Evolutionary conservation across 2,797 vertebrate genomes (phyloP).

Genomic region (Protonibea diacanthus): DNA sequence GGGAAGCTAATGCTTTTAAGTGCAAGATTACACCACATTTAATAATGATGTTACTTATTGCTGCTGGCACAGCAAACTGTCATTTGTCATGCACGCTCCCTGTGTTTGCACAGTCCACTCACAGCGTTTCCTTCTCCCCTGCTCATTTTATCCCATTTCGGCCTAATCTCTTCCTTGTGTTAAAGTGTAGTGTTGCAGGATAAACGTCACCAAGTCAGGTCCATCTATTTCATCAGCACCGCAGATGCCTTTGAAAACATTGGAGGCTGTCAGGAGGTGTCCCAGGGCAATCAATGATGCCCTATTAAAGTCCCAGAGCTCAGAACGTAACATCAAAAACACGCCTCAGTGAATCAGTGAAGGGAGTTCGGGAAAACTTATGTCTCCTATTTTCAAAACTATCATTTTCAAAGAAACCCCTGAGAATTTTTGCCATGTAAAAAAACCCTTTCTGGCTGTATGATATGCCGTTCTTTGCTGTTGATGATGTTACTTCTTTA

Average conservation of each 20-base stretch:
- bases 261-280: constrained; percentile 57
- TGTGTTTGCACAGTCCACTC: constrained; percentile 60
- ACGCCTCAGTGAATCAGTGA: constrained; percentile 43
- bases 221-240: constrained; percentile 70
- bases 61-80: constrained; percentile 76
- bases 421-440: constrained; percentile 3
- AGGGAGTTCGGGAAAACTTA: constrained; percentile 28
- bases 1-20: constrained; percentile 81
- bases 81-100: constrained; percentile 74
- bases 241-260: constrained; percentile 67
- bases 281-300: constrained; percentile 62
- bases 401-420: constrained; percentile 43
- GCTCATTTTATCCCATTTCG: constrained; percentile 61
- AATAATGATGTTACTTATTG: constrained; percentile 83
- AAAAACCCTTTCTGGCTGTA: constrained; percentile 2
- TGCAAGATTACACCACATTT: constrained; percentile 83
- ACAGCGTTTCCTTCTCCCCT: background rate
- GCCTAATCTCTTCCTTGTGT: constrained; percentile 59
- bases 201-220: constrained; percentile 63
- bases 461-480: background rate
- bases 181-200: constrained; percentile 47
- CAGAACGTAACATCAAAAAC: constrained; percentile 63
- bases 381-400: constrained; percentile 40
- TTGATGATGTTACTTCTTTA: background rate
- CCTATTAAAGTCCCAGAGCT: constrained; percentile 61